Evolutionary conservation across 1,140 invertebrate species (phyloP).

Genomic region (Berghia stephanieae): DNA sequence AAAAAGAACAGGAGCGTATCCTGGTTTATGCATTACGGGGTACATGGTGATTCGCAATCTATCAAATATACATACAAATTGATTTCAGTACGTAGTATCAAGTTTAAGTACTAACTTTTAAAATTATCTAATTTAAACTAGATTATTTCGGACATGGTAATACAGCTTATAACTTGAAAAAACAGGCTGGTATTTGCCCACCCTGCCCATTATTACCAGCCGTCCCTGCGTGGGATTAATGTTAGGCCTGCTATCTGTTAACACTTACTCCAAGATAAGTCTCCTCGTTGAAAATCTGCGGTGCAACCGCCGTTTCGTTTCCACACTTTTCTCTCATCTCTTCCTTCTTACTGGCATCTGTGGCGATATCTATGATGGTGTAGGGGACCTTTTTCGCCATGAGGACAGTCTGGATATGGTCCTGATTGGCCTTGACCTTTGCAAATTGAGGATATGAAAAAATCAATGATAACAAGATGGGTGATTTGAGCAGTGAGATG

Average conservation of each 20-base stretch:
- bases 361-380: constrained; percentile 36
- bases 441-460: no score
- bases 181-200: not conserved
- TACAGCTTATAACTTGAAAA: not conserved
- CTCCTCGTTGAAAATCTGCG: constrained; percentile 43
- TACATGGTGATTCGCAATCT: no score
- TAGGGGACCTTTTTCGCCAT: constrained; percentile 32
- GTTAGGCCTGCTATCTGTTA: not conserved
- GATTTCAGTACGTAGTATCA: no score
- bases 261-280: constrained; percentile 34
- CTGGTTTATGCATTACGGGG: no score
- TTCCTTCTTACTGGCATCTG: constrained; percentile 31
- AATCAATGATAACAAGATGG: no score
- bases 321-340: constrained; percentile 38
- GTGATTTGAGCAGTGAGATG: no score
- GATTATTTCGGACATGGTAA: not conserved
- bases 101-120: not conserved
- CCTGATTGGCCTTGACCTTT: no score
- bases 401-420: constrained; percentile 39
- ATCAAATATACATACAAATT: no score
- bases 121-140: not conserved
- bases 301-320: constrained; percentile 37
- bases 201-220: not conserved
- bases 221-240: no score
- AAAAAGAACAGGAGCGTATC: no score